phyloP scores from a whole-genome alignment of 2,888 invertebrate genomes.

The Stenodema calcarata region DNA sequence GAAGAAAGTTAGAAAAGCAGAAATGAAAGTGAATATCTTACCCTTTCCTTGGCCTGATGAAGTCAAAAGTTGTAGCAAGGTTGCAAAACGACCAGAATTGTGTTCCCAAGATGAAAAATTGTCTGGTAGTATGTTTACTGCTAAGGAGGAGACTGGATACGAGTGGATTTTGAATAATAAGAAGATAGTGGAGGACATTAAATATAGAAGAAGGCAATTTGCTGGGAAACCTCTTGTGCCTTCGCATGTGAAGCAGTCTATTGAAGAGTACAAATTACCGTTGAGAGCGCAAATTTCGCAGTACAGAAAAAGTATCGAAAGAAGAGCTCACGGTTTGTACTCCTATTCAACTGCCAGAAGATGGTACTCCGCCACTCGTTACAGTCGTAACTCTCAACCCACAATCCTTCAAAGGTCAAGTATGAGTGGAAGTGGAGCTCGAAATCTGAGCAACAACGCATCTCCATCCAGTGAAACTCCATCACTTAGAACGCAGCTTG shows the following conservation, averaged over 20 bases:
- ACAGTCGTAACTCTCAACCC: background rate
- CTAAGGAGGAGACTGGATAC: background rate
- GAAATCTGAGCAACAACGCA: background rate
- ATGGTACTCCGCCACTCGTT: background rate
- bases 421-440: background rate
- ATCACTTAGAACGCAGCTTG: background rate
- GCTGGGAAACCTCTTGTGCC: constrained; percentile 11
- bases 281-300: constrained; percentile 11
- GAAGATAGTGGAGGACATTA: background rate
- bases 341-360: background rate
- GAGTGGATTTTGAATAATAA: background rate
- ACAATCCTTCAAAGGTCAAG: background rate
- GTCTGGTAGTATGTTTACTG: background rate
- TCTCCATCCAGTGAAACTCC: background rate
- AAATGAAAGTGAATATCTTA: background rate
- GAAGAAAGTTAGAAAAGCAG: background rate
- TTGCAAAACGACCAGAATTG: background rate
- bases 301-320: background rate
- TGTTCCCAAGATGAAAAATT: background rate
- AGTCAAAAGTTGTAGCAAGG: background rate
- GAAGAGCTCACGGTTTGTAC: background rate
- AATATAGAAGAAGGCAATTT: background rate
- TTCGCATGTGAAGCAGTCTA: background rate
- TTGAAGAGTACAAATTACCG: background rate
- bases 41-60: background rate